Conservation (phyloP, 1,140 invertebrate species). For the Chymomyza costata region DNA sequence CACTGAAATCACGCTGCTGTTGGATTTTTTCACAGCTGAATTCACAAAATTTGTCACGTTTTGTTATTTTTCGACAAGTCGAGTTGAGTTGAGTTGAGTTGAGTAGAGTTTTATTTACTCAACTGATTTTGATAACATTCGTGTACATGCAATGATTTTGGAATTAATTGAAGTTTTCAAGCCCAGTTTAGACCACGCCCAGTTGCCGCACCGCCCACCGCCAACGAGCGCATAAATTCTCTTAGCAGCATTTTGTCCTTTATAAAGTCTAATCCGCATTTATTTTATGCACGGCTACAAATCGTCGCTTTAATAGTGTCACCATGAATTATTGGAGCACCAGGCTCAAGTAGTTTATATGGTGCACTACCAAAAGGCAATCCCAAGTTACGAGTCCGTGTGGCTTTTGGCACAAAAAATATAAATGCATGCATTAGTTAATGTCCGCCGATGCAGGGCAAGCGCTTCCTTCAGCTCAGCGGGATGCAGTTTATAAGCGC, state of each 20-base stretch:
- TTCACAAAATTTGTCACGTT: conserved; percentile 75
- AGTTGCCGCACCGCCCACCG: conserved; percentile 36
- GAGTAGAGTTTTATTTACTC: conserved; percentile 62
- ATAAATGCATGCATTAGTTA: conserved; percentile 74
- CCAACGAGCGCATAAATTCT: conserved; percentile 60
- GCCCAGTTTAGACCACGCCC: conserved; percentile 3
- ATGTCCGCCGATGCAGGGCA: conserved; percentile 62
- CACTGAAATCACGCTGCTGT: conserved; percentile 13
- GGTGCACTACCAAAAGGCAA: conserved; percentile 8
- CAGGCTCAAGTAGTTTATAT: not conserved
- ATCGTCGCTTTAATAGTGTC: conserved; percentile 75
- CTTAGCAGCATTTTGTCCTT: conserved; percentile 74
- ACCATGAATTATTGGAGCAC: conserved; percentile 71
- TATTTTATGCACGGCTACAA: conserved; percentile 75
- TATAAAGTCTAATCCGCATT: conserved; percentile 75
- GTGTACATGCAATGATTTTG: conserved; percentile 68
- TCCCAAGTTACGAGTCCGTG: conserved; percentile 13
- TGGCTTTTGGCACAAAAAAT: conserved; percentile 37
- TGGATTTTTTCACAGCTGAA: conserved; percentile 62
- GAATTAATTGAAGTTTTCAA: conserved; percentile 34
- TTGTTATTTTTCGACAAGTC: conserved; percentile 66
- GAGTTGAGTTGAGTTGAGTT: conserved; percentile 8
- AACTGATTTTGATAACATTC: conserved; percentile 75
- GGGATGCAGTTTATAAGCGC: conserved; percentile 71
- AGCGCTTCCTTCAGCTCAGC: conserved; percentile 56